These are phyloP conservation scores for Stegodyphus dumicola DNA, from an alignment of 1,140 invertebrate species.

Conservation along the genomic window DNA sequence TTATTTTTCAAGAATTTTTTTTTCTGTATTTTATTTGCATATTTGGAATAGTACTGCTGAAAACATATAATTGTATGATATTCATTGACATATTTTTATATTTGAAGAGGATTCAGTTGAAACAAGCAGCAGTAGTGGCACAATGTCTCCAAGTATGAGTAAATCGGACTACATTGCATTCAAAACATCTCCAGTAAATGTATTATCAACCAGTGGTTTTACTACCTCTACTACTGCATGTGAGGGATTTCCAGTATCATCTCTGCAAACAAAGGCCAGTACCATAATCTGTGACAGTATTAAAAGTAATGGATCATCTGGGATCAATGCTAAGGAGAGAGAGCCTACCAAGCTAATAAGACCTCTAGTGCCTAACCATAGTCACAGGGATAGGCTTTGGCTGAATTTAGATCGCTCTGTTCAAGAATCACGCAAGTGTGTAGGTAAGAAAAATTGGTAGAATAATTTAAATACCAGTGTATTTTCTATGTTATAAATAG, in stretches of 20 bases:
- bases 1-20: neutral
- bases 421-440: slow-evolving; percentile 29
- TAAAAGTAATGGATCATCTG: slow-evolving; percentile 7
- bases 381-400: slow-evolving; percentile 51
- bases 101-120: slow-evolving; percentile 60
- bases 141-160: slow-evolving; percentile 52
- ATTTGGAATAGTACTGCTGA: neutral
- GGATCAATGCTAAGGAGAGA: slow-evolving; percentile 13
- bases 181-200: slow-evolving; percentile 33
- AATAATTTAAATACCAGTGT: too few species aligned
- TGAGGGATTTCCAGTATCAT: neutral
- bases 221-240: neutral
- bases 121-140: slow-evolving; percentile 62
- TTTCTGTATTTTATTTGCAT: neutral
- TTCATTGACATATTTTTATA: neutral
- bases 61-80: neutral
- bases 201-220: neutral
- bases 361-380: slow-evolving; percentile 22
- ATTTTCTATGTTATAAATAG: too few species aligned
- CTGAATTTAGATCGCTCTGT: slow-evolving; percentile 46
- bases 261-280: neutral
- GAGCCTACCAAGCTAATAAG: slow-evolving; percentile 14
- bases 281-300: neutral
- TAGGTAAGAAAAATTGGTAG: slow-evolving; percentile 13
- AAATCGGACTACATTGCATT: slow-evolving; percentile 57